Base-by-base conservation (phyloP, 2,888 invertebrate genomes). In the Blera fallax region DNA sequence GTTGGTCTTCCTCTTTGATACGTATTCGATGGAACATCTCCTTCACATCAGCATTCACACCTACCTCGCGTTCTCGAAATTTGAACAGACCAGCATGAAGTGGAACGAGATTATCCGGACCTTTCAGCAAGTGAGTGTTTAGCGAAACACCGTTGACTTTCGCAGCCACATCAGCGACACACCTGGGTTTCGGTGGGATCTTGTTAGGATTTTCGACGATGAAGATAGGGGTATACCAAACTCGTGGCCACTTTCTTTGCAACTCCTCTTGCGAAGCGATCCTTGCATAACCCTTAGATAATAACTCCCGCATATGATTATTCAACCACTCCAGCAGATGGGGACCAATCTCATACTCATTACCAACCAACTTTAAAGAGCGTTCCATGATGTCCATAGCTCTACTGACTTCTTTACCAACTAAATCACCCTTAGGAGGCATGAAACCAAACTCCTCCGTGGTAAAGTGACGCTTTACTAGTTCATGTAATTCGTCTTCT, bases 171-270 rank as follows among this genome's bases (percentile, higher is more conserved):
- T 34, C 10, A 2, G 34, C 34, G 8, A 34, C 34, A 2, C 2
- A 8, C 10, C 34, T 34, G 8, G 34, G 10, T 10, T 34, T 34
- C 34, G 10, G 34, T 10, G 72, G 79, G 10, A 54, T 0, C 2
- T 73, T 78, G 18, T 73, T 78, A 14, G 54, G 58, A 18, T 85
- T 87, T 7, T 21, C 29, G 0, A 74, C 72, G 1, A 56, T 58
- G n/a, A 81, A 89, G 27, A 88, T 88, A 3, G 89, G 88, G 2
- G 89, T 37, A 64, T 89, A 89, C 89, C 88, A 89, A 1, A 79
- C 87, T 45, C 76, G 77, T 3, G 73, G 24, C 34, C 78, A 50
- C 1, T 24, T 50, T 32, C 18, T 76, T 37, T 64, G 2, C 5
- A 72, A 29, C 24, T 87, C 81, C 1, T 64, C 72, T 0, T 67